phyloP scores from a whole-genome alignment of 2,113 vertebrate species.

The Oncorhynchus nerka region DNA sequence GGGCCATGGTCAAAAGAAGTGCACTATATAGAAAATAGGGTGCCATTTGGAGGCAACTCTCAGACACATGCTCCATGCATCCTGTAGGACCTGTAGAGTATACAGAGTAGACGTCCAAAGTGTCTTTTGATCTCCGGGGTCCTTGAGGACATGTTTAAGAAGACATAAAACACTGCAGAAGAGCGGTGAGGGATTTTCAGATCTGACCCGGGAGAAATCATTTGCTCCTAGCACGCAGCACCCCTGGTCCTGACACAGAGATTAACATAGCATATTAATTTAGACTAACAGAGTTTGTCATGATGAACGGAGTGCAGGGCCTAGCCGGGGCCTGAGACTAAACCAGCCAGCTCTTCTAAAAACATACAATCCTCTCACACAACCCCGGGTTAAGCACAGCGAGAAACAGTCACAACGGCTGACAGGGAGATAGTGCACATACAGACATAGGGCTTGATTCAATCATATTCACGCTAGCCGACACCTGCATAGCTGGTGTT shows the following conservation, averaged over 20 bases:
- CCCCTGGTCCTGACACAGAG: slow-evolving; percentile 49
- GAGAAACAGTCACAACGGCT: slow-evolving; percentile 20
- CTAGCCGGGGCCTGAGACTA: slow-evolving; percentile 61
- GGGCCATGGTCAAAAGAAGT: too few species aligned
- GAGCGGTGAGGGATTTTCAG: slow-evolving; percentile 62
- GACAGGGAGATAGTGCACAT: neutral
- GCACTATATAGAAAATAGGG: too few species aligned
- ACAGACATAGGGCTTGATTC: neutral
- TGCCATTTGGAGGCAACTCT: too few species aligned
- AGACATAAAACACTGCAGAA: slow-evolving; percentile 27
- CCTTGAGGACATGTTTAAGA: slow-evolving; percentile 36
- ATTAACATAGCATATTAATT: slow-evolving; percentile 68
- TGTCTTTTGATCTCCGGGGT: slow-evolving; percentile 46
- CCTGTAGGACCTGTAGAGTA: neutral
- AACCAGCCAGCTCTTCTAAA: slow-evolving; percentile 64
- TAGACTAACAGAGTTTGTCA: slow-evolving; percentile 73
- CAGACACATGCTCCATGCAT: neutral
- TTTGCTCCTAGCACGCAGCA: slow-evolving; percentile 50
- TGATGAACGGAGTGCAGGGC: slow-evolving; percentile 66
- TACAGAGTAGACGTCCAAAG: neutral
- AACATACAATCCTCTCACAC: slow-evolving; percentile 62
- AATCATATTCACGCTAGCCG: too few species aligned
- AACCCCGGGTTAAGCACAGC: slow-evolving; percentile 22
- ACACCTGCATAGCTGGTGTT: too few species aligned
- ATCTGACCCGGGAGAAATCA: slow-evolving; percentile 61